Evolutionary conservation across 2,888 invertebrate species (phyloP), one percentile per base, ranked within the genome.

Genomic region (Gasteruption jaculator): DNA sequence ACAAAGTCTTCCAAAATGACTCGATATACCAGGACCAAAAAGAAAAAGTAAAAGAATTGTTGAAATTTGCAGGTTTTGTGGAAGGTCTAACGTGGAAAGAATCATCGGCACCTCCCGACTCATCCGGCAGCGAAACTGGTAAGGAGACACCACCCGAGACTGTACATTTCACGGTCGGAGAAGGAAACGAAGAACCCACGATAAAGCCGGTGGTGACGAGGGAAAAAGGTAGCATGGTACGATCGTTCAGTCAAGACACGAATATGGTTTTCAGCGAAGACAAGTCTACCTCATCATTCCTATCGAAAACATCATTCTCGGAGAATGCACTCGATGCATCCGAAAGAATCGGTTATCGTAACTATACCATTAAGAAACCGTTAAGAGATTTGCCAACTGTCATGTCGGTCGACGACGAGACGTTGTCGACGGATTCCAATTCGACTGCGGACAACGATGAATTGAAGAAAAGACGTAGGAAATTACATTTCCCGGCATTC

Each of bases 371-470:
- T 16, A 30, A 18, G 12, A 30, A 15, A 39, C 45, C 54, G n/a
- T 36, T 58, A 4, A 61, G 42, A 40, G 69, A 70, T 24, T 44
- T 69, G 33, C 59, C 67, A 16, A 63, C 64, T 3, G 56, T 68
- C 3, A 56, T 63, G 53, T 64, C 64, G 7, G 52, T 69, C 1
- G 85, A 83, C 51, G 85, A 85, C 48, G 84, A 85, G 53, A 72
- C 78, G 11, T 73, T 76, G 43, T 84, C 84, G 2, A 85, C 84
- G 0, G 84, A 84, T 61, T 85, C 84, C 0, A 73, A 71, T 50
- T 84, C 85, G 1, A 73, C 81, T 4, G 73, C 81, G 58, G 83
- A 83, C 41, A 65, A 68, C 49, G 83, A 83, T 58, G 82, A 74
- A 50, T 60, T 73, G 12, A 74, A 80, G 40, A 78, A 80, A 24